Evolutionary conservation across 1,140 invertebrate species (phyloP), one percentile per base, ranked within the genome.

Genomic region (Camponotus floridanus): DNA sequence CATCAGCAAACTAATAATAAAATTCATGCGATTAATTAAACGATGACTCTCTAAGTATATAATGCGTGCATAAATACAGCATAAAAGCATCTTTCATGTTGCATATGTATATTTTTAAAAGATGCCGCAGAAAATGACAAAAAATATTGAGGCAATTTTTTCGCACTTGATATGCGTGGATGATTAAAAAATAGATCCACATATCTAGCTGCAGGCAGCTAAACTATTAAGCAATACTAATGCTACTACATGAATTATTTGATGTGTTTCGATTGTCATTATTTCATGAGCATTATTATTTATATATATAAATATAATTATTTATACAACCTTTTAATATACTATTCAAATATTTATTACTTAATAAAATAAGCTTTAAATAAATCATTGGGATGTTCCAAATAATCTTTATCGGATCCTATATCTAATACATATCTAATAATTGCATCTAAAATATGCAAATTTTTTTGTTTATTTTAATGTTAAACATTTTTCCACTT

Each of bases 151-250:
- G 21, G 67, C 3, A 36, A 36, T 7, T 31, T 59, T 80, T 15
- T 70, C 13, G 1, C 18, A 18, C n/a, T 15, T 13, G 21, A 26
- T 15, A 18, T 51, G 13, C 45, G 9, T 11, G 11, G 5, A 57
- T 33, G 39, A 70, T 70, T 68, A 68, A 68, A 55, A 68, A 55
- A 57, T 39, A 68, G 55, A 1, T 13, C 26, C n/a, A 55, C 26
- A 55, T 36, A 36, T 8, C 26, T 26, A 2, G 11, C n/a, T 68
- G 48, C 62, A 31, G 15, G 26, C 26, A 51, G 2, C 45, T 79
- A 55, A 21, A 68, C 45, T 68, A 68, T 68, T 68, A 79, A 79
- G 76, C 76, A 7, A 51, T 55, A 26, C 31, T 65, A 78, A 78
- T 7, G 26, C 26, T 76, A 45, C 8, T 26, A 61, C 2, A 76